phyloP scores from a whole-genome alignment of 2,888 invertebrate genomes.

The Papilio protenor region DNA sequence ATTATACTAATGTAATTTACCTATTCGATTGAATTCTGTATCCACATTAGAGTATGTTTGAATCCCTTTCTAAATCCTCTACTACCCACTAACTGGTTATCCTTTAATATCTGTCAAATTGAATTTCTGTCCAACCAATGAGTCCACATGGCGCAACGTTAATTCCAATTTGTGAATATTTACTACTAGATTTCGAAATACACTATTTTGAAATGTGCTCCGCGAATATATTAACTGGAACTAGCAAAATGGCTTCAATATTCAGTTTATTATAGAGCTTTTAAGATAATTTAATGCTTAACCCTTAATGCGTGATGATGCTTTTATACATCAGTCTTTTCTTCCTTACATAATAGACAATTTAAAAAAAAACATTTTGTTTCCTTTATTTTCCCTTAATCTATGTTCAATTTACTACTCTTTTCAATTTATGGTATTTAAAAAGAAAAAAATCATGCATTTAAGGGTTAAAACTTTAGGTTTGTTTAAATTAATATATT shows the following conservation, averaged over 20 bases:
- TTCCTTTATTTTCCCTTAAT: too few species aligned
- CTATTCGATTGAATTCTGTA: neutral
- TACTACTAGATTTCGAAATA: slow-evolving; percentile 36
- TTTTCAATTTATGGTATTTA: too few species aligned
- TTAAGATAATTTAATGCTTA: slow-evolving; percentile 5
- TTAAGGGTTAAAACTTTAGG: neutral
- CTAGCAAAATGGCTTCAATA: neutral
- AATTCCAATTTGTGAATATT: slow-evolving; percentile 39
- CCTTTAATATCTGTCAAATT: slow-evolving; percentile 37
- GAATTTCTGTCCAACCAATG: slow-evolving; percentile 22
- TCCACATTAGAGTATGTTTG: neutral
- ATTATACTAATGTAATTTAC: neutral
- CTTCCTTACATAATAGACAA: too few species aligned
- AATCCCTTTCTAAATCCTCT: slow-evolving; percentile 25
- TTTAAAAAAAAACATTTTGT: too few species aligned
- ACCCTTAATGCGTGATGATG: neutral
- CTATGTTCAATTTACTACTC: too few species aligned
- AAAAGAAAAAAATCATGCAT: too few species aligned
- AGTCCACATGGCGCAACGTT: slow-evolving; percentile 30
- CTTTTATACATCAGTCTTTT: too few species aligned
- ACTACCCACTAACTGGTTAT: slow-evolving; percentile 36
- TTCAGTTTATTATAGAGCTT: neutral
- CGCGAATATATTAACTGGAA: neutral
- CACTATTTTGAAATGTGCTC: slow-evolving; percentile 25
- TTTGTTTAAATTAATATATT: neutral